Percentiles rank a stretch among this genome's conserved stretches.
These are phyloP conservation scores for Drosophila tropicalis DNA, from an alignment of 1,140 invertebrate genomes.

Conservation along the genomic window DNA sequence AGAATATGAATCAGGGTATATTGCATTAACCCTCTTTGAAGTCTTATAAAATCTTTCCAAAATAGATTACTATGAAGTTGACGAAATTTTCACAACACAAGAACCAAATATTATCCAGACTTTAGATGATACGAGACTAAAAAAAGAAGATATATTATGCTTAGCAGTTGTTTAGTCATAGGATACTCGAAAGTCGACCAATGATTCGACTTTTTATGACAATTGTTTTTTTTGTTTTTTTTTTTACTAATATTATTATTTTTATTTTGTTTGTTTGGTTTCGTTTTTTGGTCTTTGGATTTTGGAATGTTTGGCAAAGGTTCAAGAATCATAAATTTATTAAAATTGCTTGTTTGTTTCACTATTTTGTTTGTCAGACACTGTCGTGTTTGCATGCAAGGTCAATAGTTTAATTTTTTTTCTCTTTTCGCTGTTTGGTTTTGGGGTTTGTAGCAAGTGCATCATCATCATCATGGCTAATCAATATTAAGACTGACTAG, in stretches of 20 bases:
- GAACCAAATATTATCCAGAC: too few relatives aligned
- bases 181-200: neutral
- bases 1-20: neutral
- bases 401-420: slow-evolving; percentile 22
- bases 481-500: slow-evolving; percentile 31
- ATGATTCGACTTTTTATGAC: neutral
- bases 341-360: slow-evolving; percentile 49
- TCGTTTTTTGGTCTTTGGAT: slow-evolving; percentile 10
- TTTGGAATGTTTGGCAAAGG: slow-evolving; percentile 42
- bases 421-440: slow-evolving; percentile 12
- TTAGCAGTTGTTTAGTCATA: too few relatives aligned
- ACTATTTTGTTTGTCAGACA: slow-evolving; percentile 33
- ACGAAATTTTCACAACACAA: too few relatives aligned
- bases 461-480: slow-evolving; percentile 37
- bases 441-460: slow-evolving; percentile 25
- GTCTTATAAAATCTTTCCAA: too few relatives aligned
- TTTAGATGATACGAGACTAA: too few relatives aligned
- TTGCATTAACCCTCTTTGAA: neutral
- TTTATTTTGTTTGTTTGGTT: slow-evolving; percentile 22
- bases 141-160: too few relatives aligned
- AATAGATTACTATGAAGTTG: too few relatives aligned
- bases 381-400: slow-evolving; percentile 42
- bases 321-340: slow-evolving; percentile 66
- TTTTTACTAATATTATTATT: neutral
- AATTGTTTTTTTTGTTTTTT: neutral